phyloP scores from a whole-genome alignment of 2,888 invertebrate species.

The Xylocampa areola region DNA sequence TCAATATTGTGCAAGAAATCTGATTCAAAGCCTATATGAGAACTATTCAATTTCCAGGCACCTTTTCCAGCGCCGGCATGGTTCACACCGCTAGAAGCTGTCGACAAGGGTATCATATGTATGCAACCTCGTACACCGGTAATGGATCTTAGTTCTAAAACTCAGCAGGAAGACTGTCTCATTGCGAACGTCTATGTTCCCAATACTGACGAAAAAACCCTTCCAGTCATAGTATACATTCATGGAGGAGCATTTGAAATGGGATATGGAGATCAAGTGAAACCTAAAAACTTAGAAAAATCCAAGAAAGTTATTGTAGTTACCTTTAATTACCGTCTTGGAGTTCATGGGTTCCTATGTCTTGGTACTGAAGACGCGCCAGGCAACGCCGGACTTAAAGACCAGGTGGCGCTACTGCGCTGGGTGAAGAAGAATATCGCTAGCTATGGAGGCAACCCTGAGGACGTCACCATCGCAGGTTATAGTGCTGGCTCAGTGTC shows the following conservation, averaged over 20 bases:
- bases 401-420: constrained; percentile 65
- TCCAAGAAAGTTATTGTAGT: constrained; percentile 60
- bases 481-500: constrained; percentile 66
- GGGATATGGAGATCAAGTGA: constrained; percentile 52
- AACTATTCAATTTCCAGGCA: constrained; percentile 58
- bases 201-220: constrained; percentile 64
- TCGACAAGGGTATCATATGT: constrained; percentile 60
- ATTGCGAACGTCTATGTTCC: constrained; percentile 75
- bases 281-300: constrained; percentile 47
- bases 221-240: constrained; percentile 63
- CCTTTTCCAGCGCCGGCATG: constrained; percentile 67
- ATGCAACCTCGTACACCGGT: constrained; percentile 48
- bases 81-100: constrained; percentile 59
- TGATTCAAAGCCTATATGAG: no score
- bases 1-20: neutral
- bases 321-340: constrained; percentile 66
- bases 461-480: constrained; percentile 67
- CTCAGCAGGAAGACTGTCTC: constrained; percentile 72
- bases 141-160: constrained; percentile 9
- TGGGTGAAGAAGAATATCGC: constrained; percentile 71
- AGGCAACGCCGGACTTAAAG: constrained; percentile 72
- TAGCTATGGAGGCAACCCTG: constrained; percentile 67
- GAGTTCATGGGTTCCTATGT: constrained; percentile 64
- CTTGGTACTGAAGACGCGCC: constrained; percentile 63
- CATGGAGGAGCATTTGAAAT: constrained; percentile 67